These are phyloP conservation scores for Dermochelys coriacea DNA, from an alignment of 2,797 vertebrate genomes.

Conservation along the genomic window DNA sequence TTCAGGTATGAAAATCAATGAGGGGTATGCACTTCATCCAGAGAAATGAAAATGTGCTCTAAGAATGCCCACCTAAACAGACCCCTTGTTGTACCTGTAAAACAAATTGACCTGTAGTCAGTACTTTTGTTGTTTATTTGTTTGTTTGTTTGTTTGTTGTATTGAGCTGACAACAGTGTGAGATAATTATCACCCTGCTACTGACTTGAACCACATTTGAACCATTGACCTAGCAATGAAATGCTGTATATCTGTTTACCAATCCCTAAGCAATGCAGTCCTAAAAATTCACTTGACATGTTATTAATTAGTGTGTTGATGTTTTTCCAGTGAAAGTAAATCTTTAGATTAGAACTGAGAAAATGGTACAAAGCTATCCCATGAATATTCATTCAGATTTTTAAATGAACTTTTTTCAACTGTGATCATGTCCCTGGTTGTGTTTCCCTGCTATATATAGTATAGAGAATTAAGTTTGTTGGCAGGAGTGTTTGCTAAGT, in stretches of 20 bases:
- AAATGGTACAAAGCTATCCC: background rate
- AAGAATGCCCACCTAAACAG: background rate
- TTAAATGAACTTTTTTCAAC: background rate
- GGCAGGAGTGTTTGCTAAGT: rapidly evolving
- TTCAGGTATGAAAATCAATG: background rate
- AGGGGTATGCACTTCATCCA: rapidly evolving
- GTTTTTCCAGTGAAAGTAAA: slow-evolving; percentile 23
- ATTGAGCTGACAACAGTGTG: slow-evolving; percentile 12
- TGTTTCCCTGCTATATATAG: background rate
- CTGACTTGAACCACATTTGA: slow-evolving; percentile 10
- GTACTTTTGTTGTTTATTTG: background rate
- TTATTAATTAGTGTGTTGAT: slow-evolving; percentile 15
- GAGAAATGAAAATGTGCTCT: background rate
- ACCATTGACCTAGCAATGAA: background rate
- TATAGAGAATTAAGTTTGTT: background rate
- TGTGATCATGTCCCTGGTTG: background rate
- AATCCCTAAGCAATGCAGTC: background rate
- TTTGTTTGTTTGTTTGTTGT: background rate
- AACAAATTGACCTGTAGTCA: background rate
- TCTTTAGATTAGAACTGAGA: slow-evolving; percentile 17
- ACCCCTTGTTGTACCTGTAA: background rate
- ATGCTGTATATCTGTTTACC: slow-evolving; percentile 12
- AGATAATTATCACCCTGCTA: background rate
- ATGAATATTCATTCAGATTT: background rate
- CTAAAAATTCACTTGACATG: slow-evolving; percentile 1